Evolutionary conservation across 1,140 invertebrate genomes (phyloP).

Genomic region (Drosophila virilis): DNA sequence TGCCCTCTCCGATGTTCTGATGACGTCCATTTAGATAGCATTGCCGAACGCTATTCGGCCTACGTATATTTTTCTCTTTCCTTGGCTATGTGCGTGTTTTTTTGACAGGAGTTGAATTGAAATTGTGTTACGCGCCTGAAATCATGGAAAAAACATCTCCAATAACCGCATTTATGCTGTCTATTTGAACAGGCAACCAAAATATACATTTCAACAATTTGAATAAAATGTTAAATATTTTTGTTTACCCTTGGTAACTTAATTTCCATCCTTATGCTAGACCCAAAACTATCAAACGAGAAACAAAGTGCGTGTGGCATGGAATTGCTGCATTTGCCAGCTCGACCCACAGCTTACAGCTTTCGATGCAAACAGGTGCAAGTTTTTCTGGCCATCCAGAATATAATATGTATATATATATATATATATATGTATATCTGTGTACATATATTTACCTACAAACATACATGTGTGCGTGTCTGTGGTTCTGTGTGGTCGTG

Average conservation of each 20-base stretch:
- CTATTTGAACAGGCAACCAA: conserved; percentile 38
- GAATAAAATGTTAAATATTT: conserved; percentile 70
- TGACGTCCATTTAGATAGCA: too few relatives aligned
- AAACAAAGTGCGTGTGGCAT: conserved; percentile 49
- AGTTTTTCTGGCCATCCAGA: conserved; percentile 47
- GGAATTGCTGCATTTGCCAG: conserved; percentile 7
- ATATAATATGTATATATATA: conserved; percentile 12
- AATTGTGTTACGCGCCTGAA: conserved; percentile 39
- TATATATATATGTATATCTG: conserved; percentile 2
- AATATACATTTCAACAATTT: conserved; percentile 64
- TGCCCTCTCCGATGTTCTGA: too few relatives aligned
- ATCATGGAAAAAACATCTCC: conserved; percentile 51
- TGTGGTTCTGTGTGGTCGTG: conserved; percentile 47
- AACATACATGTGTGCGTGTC: conserved; percentile 13
- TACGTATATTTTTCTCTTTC: too few relatives aligned
- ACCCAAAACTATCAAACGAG: conserved; percentile 26
- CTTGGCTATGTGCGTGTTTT: conserved; percentile 25
- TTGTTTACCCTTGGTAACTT: conserved; percentile 48
- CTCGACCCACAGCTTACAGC: conserved; percentile 51
- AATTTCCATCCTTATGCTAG: conserved; percentile 12
- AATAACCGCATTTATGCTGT: conserved; percentile 12
- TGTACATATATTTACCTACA: neutral
- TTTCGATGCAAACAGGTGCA: conserved; percentile 76
- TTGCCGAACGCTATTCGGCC: too few relatives aligned
- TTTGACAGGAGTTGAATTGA: conserved; percentile 57